Base-by-base conservation (phyloP, 1,140 invertebrate species). In the Leptoteleia sp. region DNA sequence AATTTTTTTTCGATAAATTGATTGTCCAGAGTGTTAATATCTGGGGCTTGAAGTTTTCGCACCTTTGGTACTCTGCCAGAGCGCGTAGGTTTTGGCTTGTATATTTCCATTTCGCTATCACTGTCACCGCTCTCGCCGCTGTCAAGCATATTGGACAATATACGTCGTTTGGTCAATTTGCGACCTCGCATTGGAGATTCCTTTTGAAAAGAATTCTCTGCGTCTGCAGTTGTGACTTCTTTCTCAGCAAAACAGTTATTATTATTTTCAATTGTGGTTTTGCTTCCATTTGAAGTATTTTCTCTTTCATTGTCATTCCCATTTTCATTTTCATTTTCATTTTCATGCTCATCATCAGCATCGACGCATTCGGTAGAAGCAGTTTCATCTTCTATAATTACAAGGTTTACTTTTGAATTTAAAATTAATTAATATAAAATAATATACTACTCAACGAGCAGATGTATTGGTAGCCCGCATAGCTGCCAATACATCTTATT, bases 61-160 rank as follows among this genome's bases (percentile, higher is more conserved):
- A 54, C 64, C 59, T 83, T 87, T 6, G 88, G 83, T 13, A 82
- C 31, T 67, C 88, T 76, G 19, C 88, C 86, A 0, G 86, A 89
- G 33, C 88, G 76, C 8, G 89, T 90, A 7, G 86, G 84, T 70
- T 87, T 81, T 0, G 82, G 65, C 35, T 83, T 80, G 40, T 88
- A 87, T 29, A 87, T 47, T 67, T 88, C 86, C 0, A 72, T 76
- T 11, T 87, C 83, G 17, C 83, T 88, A 7, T 82, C 80, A 5
- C 73, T 76, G 22, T 6, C 22, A 6, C 35, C 81, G 52, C 4
- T 72, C 55, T 25, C 22, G n/a, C n/a, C n/a, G 9, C 43, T 47
- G 17, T 70, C 19, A 8, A 45, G 33, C 3, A 27, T 16, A 19
- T 1, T 4, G 2, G 12, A 12, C 12, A 13, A 17, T n/a, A 42